phyloP scores from a whole-genome alignment of 92 coral and sea anemone genomes.

The Isaurus tuberculatus region DNA sequence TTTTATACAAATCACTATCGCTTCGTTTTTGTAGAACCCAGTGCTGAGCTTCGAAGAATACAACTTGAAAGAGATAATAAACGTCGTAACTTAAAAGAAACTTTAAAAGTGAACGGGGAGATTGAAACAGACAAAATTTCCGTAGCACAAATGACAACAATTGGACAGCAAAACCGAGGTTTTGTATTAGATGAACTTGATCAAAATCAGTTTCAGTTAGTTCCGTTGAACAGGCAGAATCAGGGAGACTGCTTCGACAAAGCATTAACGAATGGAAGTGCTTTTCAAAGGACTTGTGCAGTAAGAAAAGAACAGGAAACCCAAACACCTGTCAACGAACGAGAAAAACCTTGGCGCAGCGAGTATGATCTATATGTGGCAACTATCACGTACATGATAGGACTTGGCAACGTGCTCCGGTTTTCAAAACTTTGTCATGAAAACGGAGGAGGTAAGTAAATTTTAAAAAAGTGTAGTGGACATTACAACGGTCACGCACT shows the following conservation, averaged over 20 bases:
- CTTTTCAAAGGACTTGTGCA: background rate
- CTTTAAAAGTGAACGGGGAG: slow-evolving; percentile 9
- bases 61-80: slow-evolving; percentile 20
- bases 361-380: slow-evolving; percentile 73
- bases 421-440: slow-evolving; percentile 89
- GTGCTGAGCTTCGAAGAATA: slow-evolving; percentile 36
- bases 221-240: background rate
- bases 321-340: background rate
- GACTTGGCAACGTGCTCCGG: slow-evolving; percentile 86
- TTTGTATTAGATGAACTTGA: slow-evolving; percentile 1
- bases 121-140: background rate
- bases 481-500: too few species aligned
- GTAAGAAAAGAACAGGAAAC: background rate
- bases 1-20: background rate
- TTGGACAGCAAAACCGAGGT: slow-evolving; percentile 31
- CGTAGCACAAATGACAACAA: background rate
- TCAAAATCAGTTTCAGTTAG: slow-evolving; percentile 17
- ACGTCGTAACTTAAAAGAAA: background rate
- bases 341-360: slow-evolving; percentile 66
- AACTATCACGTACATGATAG: slow-evolving; percentile 79
- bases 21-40: slow-evolving; percentile 6
- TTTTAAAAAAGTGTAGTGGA: too few species aligned
- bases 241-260: background rate
- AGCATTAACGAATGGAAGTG: background rate
- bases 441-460: slow-evolving; percentile 91